Conservation (phyloP, 2,113 vertebrate genomes). For the Delphinapterus leucas region DNA sequence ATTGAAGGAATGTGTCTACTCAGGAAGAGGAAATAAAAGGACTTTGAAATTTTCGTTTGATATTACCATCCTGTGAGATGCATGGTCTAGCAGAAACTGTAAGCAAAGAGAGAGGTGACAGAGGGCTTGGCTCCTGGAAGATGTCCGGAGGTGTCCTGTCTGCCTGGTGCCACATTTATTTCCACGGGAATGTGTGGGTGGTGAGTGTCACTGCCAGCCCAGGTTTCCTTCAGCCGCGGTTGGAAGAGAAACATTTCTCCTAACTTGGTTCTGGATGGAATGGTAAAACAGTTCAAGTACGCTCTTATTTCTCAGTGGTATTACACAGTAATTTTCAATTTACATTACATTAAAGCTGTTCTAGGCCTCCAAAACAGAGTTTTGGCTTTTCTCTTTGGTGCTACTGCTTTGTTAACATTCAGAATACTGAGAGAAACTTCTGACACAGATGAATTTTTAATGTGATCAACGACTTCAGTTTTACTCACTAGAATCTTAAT, state of each 20-base stretch:
- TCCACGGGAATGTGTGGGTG: neutral
- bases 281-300: neutral
- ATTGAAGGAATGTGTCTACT: neutral
- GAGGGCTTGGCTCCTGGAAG: neutral
- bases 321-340: neutral
- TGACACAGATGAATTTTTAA: neutral
- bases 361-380: neutral
- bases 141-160: neutral
- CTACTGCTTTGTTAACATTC: neutral
- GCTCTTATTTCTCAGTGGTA: neutral
- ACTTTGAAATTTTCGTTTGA: neutral
- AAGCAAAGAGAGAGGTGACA: neutral
- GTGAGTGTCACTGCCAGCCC: neutral
- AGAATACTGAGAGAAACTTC: neutral
- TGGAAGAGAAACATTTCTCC: neutral
- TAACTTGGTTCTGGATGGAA: neutral
- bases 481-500: constrained; percentile 12
- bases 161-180: neutral
- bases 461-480: neutral
- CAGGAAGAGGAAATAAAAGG: neutral
- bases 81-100: neutral
- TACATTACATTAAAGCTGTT: neutral
- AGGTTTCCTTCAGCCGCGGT: neutral
- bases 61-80: neutral
- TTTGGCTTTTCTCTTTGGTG: neutral